Conservation (phyloP, 2,113 vertebrate species). For the Cyprinus carpio region DNA sequence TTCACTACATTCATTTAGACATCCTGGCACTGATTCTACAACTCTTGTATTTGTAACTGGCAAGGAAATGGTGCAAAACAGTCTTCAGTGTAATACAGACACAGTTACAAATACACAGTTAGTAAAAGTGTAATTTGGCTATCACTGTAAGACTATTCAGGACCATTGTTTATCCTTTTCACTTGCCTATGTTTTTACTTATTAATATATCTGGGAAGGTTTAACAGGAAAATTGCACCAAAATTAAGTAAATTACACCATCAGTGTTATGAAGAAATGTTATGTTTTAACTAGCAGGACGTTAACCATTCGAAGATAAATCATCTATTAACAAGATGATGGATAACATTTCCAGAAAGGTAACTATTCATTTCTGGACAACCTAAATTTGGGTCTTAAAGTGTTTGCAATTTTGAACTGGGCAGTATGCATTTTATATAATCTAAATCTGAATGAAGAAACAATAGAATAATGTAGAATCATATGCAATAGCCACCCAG, state of each 20-base stretch:
- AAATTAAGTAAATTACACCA: neutral
- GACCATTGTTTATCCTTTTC: conserved; percentile 6
- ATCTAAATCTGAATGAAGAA: conserved; percentile 33
- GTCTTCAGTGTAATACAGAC: neutral
- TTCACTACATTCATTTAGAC: neutral
- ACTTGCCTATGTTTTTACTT: conserved; percentile 21
- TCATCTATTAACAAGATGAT: neutral
- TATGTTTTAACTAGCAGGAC: conserved; percentile 2
- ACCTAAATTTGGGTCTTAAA: neutral
- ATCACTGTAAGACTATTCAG: neutral
- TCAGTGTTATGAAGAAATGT: neutral
- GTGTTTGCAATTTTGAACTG: conserved; percentile 2
- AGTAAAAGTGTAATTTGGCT: conserved; percentile 13
- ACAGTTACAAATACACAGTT: neutral
- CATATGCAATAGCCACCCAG: conserved; percentile 17
- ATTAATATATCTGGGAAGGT: conserved; percentile 17
- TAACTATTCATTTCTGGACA: neutral
- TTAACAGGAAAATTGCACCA: neutral
- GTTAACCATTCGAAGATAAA: neutral
- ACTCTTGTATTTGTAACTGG: neutral
- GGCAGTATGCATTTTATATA: conserved; percentile 1
- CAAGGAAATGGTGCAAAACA: conserved; percentile 8
- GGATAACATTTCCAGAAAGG: neutral
- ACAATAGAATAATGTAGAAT: conserved; percentile 18
- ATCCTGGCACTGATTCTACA: conserved; percentile 27